Conservation (phyloP, 2,888 invertebrate species). For the Xestoiulus laeticollis region DNA sequence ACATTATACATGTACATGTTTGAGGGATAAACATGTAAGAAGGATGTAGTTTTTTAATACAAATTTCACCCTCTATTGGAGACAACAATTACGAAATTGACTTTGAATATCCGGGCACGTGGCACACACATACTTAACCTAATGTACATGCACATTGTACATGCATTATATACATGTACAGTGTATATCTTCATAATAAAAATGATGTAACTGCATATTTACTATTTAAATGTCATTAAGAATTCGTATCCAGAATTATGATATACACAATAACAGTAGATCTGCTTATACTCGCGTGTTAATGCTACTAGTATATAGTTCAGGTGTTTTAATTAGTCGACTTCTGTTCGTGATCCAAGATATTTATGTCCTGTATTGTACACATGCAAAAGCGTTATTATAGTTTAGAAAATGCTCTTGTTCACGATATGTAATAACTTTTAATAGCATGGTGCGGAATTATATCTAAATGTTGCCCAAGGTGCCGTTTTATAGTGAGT, state of each 20-base stretch:
- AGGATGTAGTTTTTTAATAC: not conserved
- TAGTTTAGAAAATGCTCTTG: not conserved
- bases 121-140: not conserved
- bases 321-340: slow-evolving; percentile 12
- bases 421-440: slow-evolving; percentile 1
- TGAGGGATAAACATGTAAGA: not conserved
- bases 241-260: not conserved
- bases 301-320: not conserved
- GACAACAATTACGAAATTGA: not conserved
- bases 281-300: not conserved
- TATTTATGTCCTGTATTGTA: not conserved
- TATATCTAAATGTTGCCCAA: slow-evolving; percentile 5
- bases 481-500: slow-evolving; percentile 39
- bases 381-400: not conserved
- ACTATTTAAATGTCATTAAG: not conserved
- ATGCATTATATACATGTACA: no score
- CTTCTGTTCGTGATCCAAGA: not conserved
- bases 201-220: not conserved
- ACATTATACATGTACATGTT: not conserved
- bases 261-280: not conserved
- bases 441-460: slow-evolving; percentile 30
- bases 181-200: not conserved
- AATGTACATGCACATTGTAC: not conserved
- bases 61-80: not conserved
- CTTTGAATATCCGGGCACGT: not conserved